These are phyloP conservation scores for Euphonia xanthogaster DNA, from an alignment of 2,797 vertebrate species.

Conservation along the genomic window DNA sequence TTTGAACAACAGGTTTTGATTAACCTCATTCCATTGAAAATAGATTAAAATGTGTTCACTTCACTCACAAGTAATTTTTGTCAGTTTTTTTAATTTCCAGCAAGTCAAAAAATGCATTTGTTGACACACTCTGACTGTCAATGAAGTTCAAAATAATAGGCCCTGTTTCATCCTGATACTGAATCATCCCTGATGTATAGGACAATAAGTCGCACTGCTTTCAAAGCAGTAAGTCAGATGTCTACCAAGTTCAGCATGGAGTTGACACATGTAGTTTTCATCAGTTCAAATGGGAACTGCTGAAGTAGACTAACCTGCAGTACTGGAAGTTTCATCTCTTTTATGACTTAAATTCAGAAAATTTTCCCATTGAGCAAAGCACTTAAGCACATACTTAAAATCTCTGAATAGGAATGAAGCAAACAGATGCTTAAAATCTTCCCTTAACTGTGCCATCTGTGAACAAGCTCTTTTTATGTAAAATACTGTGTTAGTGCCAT, in stretches of 20 bases:
- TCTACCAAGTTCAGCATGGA: background rate
- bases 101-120: background rate
- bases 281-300: background rate
- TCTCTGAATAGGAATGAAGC: background rate
- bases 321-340: background rate
- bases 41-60: background rate
- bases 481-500: background rate
- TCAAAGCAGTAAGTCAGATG: background rate
- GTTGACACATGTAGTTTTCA: background rate
- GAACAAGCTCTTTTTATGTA: background rate
- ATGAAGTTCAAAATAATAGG: background rate
- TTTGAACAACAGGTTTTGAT: background rate
- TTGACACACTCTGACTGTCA: background rate
- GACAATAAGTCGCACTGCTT: background rate
- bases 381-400: background rate
- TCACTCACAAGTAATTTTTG: background rate
- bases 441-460: conserved; percentile 12
- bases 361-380: background rate
- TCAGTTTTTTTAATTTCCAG: background rate
- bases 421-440: conserved; percentile 38
- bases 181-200: background rate
- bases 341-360: background rate
- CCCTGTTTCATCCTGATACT: background rate
- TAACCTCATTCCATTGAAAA: background rate
- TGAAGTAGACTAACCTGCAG: background rate